phyloP scores from a whole-genome alignment of 1,140 invertebrate genomes.

The Calliphora vicina region DNA sequence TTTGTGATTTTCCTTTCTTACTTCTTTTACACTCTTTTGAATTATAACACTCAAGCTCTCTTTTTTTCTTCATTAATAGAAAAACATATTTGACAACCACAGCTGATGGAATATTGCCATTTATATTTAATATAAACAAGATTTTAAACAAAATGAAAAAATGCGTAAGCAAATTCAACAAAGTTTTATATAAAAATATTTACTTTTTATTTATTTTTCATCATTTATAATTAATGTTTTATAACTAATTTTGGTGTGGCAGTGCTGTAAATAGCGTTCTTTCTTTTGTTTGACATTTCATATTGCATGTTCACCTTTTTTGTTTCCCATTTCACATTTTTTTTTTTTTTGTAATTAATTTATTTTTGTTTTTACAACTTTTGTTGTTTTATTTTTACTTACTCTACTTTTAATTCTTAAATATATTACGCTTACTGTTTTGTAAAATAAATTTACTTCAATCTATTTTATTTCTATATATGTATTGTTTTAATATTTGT shows the following conservation, averaged over 20 bases:
- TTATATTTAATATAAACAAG: not conserved
- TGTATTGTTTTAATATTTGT: not conserved
- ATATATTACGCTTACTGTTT: constrained; percentile 7
- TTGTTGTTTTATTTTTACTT: constrained; percentile 10
- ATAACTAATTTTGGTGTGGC: not conserved
- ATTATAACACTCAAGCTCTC: constrained; percentile 19
- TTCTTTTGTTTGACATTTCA: not conserved
- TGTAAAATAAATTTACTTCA: not conserved
- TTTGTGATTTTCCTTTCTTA: constrained; percentile 24
- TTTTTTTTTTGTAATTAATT: not conserved
- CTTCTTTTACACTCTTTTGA: not conserved
- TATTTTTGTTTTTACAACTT: constrained; percentile 5
- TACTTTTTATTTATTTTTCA: not conserved
- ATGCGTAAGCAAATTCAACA: not conserved
- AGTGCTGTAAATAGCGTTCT: not conserved
- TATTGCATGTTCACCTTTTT: constrained; percentile 6
- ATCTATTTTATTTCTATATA: not conserved
- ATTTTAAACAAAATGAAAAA: too few species aligned
- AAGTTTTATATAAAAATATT: not conserved
- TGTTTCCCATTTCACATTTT: constrained; percentile 14
- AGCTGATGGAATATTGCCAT: constrained; percentile 10
- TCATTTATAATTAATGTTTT: not conserved
- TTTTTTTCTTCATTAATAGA: not conserved
- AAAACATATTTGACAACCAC: constrained; percentile 11
- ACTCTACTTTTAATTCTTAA: not conserved